Conservation (phyloP, 2,113 vertebrate genomes). For the Centropristis striata region DNA sequence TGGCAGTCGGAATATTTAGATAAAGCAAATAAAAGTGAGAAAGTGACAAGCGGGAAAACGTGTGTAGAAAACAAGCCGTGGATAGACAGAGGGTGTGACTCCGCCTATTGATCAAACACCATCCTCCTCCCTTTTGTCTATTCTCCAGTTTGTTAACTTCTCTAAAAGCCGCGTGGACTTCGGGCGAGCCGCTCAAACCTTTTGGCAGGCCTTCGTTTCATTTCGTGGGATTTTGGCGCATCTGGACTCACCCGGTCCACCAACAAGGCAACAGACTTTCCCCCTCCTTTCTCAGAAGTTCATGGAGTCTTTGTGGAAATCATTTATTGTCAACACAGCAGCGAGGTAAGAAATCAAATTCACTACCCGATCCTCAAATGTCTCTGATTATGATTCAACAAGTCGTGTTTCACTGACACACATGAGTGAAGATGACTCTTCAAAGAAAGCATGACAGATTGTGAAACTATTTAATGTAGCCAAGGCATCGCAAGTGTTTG, state of each 20-base stretch:
- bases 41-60: constrained; percentile 37
- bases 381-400: neutral
- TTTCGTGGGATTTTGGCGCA: constrained; percentile 6
- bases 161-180: constrained; percentile 62
- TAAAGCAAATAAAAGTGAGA: constrained; percentile 40
- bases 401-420: neutral
- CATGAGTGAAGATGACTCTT: neutral
- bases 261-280: neutral
- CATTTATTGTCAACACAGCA: constrained; percentile 24
- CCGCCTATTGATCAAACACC: constrained; percentile 82
- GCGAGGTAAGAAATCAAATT: constrained; percentile 61
- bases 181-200: constrained; percentile 14
- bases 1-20: neutral
- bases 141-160: constrained; percentile 76
- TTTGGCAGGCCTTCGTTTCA: constrained; percentile 1
- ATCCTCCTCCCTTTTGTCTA: constrained; percentile 80
- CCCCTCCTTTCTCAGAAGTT: neutral
- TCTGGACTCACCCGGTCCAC: constrained; percentile 6
- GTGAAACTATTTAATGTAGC: constrained; percentile 19
- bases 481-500: neutral
- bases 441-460: neutral
- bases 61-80: constrained; percentile 50
- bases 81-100: constrained; percentile 62
- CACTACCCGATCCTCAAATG: neutral
- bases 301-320: constrained; percentile 67